A percentile compares a stretch with the other conserved stretches of the same genome.
Evolutionary conservation across 2,113 vertebrate species (phyloP).

Genomic region (Oostethus manadensis): DNA sequence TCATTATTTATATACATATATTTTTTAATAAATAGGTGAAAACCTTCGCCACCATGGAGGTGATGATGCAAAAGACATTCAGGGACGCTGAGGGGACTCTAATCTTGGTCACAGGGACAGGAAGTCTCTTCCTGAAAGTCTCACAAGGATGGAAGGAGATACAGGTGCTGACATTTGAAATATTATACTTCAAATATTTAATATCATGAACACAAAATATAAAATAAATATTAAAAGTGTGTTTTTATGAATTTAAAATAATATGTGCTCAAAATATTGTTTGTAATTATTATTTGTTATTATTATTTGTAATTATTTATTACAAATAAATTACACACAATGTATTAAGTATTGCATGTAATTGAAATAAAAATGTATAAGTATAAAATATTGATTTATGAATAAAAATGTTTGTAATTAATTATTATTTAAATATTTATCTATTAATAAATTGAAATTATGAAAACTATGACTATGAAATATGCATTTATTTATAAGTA

Average conservation of each 20-base stretch:
- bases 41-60: conserved; percentile 70
- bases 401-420: no score
- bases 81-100: conserved; percentile 80
- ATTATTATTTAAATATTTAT: no score
- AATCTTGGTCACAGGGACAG: conserved; percentile 74
- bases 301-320: no score
- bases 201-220: background rate
- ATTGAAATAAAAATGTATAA: background rate
- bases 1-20: background rate
- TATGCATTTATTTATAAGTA: no score
- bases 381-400: background rate
- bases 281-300: no score
- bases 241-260: no score
- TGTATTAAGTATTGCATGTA: background rate
- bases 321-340: background rate
- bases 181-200: background rate
- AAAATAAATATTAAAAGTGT: no score
- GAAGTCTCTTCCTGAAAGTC: conserved; percentile 86
- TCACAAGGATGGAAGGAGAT: conserved; percentile 88
- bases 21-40: conserved; percentile 60
- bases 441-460: no score
- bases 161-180: conserved; percentile 69
- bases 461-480: no score
- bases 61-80: conserved; percentile 78
- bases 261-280: no score